These are phyloP conservation scores for Hydrocynus forskahlii DNA, from an alignment of 2,797 vertebrate genomes.

Conservation along the genomic window DNA sequence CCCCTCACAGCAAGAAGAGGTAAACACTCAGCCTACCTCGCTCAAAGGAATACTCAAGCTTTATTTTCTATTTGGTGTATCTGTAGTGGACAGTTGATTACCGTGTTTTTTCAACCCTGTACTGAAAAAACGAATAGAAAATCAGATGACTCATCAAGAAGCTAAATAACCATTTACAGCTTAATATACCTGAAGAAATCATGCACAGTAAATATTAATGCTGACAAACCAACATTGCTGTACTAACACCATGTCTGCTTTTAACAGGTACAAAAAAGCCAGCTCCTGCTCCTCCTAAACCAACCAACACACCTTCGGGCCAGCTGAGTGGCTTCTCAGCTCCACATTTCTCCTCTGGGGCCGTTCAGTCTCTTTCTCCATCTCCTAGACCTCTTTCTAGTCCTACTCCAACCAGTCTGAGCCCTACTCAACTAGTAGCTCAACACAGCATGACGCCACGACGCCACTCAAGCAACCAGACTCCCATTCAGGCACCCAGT, in stretches of 20 bases:
- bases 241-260: conserved; percentile 13
- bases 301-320: conserved; percentile 84
- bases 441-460: conserved; percentile 80
- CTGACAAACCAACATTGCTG: background rate
- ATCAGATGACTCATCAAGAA: too few species aligned
- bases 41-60: background rate
- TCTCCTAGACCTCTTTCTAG: conserved; percentile 78
- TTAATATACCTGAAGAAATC: background rate
- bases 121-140: too few species aligned
- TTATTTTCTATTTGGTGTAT: background rate
- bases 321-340: conserved; percentile 78
- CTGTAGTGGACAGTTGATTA: background rate
- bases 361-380: conserved; percentile 79
- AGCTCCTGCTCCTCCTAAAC: conserved; percentile 95
- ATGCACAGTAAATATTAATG: background rate
- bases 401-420: conserved; percentile 80
- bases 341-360: conserved; percentile 65
- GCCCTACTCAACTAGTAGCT: conserved; percentile 66
- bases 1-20: conserved; percentile 91
- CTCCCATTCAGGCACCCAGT: conserved; percentile 89
- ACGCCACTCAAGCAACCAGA: conserved; percentile 86
- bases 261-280: conserved; percentile 91
- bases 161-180: too few species aligned
- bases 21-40: conserved; percentile 59
- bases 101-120: too few species aligned